Conservation (phyloP, 2,797 vertebrate genomes). For the Cossypha heuglini region DNA sequence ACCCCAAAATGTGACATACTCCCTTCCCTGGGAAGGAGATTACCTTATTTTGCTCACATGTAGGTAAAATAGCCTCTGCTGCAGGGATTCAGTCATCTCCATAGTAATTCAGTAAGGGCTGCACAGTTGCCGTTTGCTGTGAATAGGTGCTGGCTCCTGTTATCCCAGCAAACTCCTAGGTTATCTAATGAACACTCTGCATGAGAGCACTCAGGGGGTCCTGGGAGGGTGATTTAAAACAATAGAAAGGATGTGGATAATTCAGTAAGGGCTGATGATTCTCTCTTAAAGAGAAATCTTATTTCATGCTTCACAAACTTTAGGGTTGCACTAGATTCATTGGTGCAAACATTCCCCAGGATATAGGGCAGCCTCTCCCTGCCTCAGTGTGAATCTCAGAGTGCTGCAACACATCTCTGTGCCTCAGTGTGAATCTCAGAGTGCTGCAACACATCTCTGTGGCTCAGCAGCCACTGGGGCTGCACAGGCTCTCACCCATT, state of each 20-base stretch:
- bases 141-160: neutral
- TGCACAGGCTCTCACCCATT: neutral
- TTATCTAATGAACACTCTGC: constrained; percentile 15
- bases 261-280: neutral
- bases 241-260: neutral
- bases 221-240: neutral
- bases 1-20: neutral
- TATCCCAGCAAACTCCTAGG: neutral
- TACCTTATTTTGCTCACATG: neutral
- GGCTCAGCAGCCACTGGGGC: neutral
- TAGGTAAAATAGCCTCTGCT: neutral
- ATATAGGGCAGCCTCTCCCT: neutral
- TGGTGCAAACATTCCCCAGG: neutral
- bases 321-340: neutral
- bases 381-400: neutral
- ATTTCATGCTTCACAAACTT: constrained; percentile 68
- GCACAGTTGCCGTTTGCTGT: neutral
- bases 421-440: neutral
- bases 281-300: constrained; percentile 61
- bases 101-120: neutral
- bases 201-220: neutral
- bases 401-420: neutral
- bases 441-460: neutral
- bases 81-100: neutral
- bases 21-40: neutral